A percentile compares a stretch with the other conserved stretches of the same genome.
phyloP scores from a whole-genome alignment of 2,888 invertebrate genomes.

The Mactromeris polynyma region DNA sequence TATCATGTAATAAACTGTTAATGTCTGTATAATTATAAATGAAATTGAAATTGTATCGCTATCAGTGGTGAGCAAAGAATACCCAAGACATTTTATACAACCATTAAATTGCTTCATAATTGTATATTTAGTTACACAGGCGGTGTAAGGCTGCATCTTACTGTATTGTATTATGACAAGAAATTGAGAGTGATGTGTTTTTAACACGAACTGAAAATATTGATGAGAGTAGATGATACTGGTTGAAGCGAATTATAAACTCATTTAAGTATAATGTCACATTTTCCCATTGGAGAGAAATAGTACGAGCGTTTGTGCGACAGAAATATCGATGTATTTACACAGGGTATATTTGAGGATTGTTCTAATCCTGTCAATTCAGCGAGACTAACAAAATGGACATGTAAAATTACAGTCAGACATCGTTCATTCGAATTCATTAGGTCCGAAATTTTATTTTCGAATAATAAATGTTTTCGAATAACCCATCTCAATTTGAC shows the following conservation, averaged over 20 bases:
- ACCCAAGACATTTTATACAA: not conserved
- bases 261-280: not conserved
- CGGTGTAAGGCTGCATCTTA: not conserved
- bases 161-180: not conserved
- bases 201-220: not conserved
- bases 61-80: not conserved
- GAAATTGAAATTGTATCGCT: conserved; percentile 6
- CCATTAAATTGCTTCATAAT: not conserved
- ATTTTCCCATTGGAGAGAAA: not conserved
- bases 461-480: no score
- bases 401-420: no score
- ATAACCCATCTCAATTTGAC: no score
- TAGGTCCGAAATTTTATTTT: no score
- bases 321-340: not conserved
- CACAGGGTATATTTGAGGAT: no score
- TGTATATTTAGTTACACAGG: not conserved
- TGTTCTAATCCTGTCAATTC: no score
- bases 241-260: not conserved
- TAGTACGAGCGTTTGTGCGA: not conserved
- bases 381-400: no score
- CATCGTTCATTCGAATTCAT: no score
- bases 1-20: not conserved
- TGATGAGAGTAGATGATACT: not conserved
- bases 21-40: conserved; percentile 14
- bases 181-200: not conserved